These are phyloP conservation scores for Polyergus mexicanus DNA, from an alignment of 1,140 invertebrate species.

Conservation along the genomic window DNA sequence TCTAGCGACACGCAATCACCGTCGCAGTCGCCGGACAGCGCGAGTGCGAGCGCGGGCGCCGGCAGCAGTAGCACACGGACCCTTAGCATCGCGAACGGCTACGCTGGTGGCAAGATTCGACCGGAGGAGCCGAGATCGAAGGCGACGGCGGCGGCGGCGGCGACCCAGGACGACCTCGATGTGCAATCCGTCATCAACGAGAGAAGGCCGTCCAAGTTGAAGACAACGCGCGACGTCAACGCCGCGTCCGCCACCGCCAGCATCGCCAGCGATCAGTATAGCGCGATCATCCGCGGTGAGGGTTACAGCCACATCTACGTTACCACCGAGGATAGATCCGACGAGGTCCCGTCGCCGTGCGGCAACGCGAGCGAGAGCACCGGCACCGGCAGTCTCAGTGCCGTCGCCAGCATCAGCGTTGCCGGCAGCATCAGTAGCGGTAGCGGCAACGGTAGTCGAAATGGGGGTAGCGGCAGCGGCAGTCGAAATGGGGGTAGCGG, in stretches of 20 bases:
- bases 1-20: slow-evolving; percentile 70
- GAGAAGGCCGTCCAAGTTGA: slow-evolving; percentile 82
- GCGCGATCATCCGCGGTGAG: slow-evolving; percentile 3
- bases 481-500: not conserved
- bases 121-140: slow-evolving; percentile 58
- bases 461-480: not conserved
- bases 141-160: slow-evolving; percentile 46
- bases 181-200: slow-evolving; percentile 85
- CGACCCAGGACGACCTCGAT: slow-evolving; percentile 76
- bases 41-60: slow-evolving; percentile 18
- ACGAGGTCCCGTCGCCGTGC: slow-evolving; percentile 33
- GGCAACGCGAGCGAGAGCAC: slow-evolving; percentile 49
- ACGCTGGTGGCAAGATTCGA: slow-evolving; percentile 52
- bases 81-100: slow-evolving; percentile 47
- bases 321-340: slow-evolving; percentile 70
- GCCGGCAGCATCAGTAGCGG: slow-evolving; percentile 33
- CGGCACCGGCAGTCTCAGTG: slow-evolving; percentile 54
- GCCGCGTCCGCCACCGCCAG: slow-evolving; percentile 55
- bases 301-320: slow-evolving; percentile 75
- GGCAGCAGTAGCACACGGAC: slow-evolving; percentile 49
- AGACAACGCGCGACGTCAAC: slow-evolving; percentile 47
- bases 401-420: slow-evolving; percentile 15
- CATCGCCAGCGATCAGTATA: slow-evolving; percentile 60
- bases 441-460: slow-evolving; percentile 2
- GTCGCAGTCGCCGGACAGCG: slow-evolving; percentile 56